Base-by-base conservation (phyloP, 92 coral and sea anemone genomes). In the Phymanthus crucifer region DNA sequence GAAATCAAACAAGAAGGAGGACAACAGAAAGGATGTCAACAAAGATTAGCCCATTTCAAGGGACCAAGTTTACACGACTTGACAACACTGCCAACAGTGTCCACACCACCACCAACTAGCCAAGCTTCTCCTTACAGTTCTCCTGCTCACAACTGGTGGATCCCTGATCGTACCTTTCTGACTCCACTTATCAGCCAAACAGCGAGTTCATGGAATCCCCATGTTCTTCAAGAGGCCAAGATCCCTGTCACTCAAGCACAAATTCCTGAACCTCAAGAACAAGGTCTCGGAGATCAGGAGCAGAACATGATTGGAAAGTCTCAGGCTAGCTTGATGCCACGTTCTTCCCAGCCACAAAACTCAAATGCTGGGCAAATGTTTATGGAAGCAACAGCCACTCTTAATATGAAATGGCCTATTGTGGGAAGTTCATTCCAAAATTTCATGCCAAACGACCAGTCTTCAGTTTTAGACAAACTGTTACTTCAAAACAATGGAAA, bases 331-430 rank as follows among this genome's bases (percentile, higher is more conserved):
- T 72, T 88, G 61, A 86, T 86, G 40, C 96, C 86, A 67, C 87
- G 95, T 66, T 74, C 91, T 3, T 86, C 89, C 46, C 99, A 89
- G 75, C 97, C 93, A 56, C 81, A 84, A 58, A 82, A 61, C 61
- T 73, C 94, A 23, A 70, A 79, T 47, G 36, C 90, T 65, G 73
- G 90, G 31, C 97, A 91, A 56, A 87, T 94, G 74, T 93, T 93
- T 80, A 92, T 93, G 88, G 98, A 96, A 77, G 95, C 99, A 36
- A 96, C 99, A 40, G 96, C 96, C 17, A 96, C 98, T 17, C 90
- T 96, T 32, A 96, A 96, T 91, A 96, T 96, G 99, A 96, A 96
- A 80, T 96, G 99, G 99, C 99, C 99, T 38, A 89, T 96, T 68
- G 83, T 96, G 78, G 93, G 99, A 45, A 92, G 88, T 56, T 79